Evolutionary conservation across 2,888 invertebrate species (phyloP).

Genomic region (Loripinus fragilis): DNA sequence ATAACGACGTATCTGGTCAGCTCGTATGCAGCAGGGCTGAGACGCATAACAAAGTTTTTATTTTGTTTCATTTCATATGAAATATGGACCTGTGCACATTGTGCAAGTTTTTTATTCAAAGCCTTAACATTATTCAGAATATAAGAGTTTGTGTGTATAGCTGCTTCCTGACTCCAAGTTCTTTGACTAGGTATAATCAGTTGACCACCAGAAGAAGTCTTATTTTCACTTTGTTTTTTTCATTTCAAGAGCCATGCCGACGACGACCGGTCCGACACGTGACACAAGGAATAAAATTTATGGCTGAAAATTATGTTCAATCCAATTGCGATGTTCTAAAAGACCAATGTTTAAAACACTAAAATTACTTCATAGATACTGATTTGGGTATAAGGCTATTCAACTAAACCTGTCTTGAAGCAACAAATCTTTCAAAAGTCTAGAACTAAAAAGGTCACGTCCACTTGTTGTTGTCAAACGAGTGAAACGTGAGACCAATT

Average conservation of each 20-base stretch:
- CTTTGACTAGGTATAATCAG: neutral
- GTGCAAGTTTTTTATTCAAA: neutral
- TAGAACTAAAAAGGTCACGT: too few relatives aligned
- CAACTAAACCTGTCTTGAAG: neutral
- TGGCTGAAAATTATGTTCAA: neutral
- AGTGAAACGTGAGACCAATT: too few relatives aligned
- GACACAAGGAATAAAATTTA: neutral
- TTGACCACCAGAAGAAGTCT: neutral
- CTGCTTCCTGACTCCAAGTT: neutral
- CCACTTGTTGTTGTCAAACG: too few relatives aligned
- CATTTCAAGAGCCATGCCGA: neutral
- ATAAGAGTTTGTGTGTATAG: neutral
- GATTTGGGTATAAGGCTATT: neutral
- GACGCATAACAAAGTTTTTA: too few relatives aligned
- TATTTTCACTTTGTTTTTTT: neutral
- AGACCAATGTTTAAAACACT: neutral
- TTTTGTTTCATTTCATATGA: slow-evolving; percentile 9
- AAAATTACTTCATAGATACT: neutral
- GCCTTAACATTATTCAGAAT: too few relatives aligned
- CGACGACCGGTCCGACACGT: neutral
- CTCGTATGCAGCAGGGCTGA: slow-evolving; percentile 6
- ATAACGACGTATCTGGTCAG: neutral
- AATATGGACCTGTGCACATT: neutral
- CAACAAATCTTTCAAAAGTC: too few relatives aligned
- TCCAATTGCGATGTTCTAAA: neutral